Base-by-base conservation (phyloP, 37 sponge, comb jelly and placozoan genomes). In the Ianthella basta region DNA sequence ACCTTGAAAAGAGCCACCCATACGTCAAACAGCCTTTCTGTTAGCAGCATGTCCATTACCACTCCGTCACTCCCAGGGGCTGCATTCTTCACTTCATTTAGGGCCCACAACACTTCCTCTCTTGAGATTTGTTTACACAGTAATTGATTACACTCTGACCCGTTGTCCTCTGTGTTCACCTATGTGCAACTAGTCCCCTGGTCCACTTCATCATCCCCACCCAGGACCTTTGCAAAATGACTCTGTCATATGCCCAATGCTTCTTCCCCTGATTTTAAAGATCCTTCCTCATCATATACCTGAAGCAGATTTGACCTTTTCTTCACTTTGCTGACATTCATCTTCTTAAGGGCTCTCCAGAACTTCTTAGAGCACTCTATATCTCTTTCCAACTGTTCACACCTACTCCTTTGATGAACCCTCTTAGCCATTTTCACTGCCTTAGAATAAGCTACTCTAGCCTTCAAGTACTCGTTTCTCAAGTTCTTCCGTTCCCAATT, bases 371-470 rank as follows among this genome's bases (percentile, higher is more conserved):
- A 18, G 18, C 59, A 57, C 59, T 18, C 59, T 18, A 57, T 20
- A 57, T 57, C 59, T 57, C 59, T 57, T 57, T 57, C 59, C 18
- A 57, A 57, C 59, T 57, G 18, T 57, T 57, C 59, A 57, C 59
- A 57, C 15, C 59, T 57, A 20, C 59, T 57, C 18, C 18, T 57
- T 18, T 57, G 59, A 57, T 57, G 59, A 18, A 20, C 59, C 59
- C 59, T 57, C 59, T 57, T 57, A 57, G 59, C 59, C 59, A n/a
- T n/a, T n/a, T n/a, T n/a, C n/a, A n/a, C n/a, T n/a, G n/a, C n/a
- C n/a, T n/a, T n/a, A n/a, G n/a, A 57, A 57, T 57, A 57, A 57
- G 59, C 59, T 57, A 18, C 59, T 57, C 59, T 57, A 20, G 59
- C 59, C 59, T 57, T 57, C 59, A 57, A 57, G 59, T 57, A 57